These are phyloP conservation scores for Geophilus truncorum DNA, from an alignment of 2,888 invertebrate species.

Conservation along the genomic window DNA sequence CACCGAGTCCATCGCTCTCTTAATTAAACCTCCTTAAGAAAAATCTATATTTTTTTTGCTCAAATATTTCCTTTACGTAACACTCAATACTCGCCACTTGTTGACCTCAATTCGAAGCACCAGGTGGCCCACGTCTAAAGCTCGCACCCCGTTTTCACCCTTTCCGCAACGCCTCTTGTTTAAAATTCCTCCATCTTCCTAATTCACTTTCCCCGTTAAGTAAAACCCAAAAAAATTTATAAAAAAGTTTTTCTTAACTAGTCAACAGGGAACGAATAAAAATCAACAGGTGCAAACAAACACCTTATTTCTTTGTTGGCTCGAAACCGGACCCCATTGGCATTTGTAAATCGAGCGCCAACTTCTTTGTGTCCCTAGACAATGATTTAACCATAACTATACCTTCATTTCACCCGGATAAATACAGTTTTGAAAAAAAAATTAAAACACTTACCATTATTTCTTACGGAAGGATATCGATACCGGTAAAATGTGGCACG, in stretches of 20 bases:
- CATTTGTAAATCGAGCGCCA: not conserved
- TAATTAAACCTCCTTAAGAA: not conserved
- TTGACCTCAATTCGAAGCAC: not conserved
- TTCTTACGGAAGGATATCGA: not conserved
- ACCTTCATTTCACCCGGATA: too few relatives aligned
- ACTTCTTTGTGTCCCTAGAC: not conserved
- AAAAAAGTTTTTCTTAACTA: too few relatives aligned
- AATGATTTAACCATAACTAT: too few relatives aligned
- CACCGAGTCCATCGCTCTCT: not conserved
- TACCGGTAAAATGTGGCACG: not conserved
- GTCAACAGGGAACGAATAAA: too few relatives aligned
- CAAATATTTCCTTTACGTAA: not conserved
- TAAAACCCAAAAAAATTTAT: not conserved
- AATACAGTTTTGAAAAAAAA: too few relatives aligned
- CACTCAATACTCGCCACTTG: not conserved
- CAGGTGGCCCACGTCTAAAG: not conserved
- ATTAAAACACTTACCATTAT: not conserved
- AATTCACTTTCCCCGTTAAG: not conserved
- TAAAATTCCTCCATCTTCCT: too few relatives aligned
- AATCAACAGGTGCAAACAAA: not conserved
- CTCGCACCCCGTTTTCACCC: not conserved
- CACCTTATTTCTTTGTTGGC: not conserved
- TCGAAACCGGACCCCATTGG: not conserved
- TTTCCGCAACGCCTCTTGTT: not conserved
- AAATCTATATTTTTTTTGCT: not conserved